Percentiles rank a stretch among this genome's conserved stretches.
phyloP scores from a whole-genome alignment of 2,888 invertebrate species.

The Sycophila texana region DNA sequence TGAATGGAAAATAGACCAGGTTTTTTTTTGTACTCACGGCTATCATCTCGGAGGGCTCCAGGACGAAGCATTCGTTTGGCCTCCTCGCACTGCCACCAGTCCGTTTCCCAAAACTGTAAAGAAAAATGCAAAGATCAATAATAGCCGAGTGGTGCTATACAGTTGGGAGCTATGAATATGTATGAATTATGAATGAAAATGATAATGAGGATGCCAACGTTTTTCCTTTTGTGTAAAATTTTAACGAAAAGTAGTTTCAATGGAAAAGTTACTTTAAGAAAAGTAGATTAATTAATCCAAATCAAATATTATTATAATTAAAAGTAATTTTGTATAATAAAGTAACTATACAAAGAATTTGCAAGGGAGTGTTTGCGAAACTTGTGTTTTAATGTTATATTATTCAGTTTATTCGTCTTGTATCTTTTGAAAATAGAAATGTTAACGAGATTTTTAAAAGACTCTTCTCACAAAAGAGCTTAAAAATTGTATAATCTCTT shows the following conservation, averaged over 20 bases:
- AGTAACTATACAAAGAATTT: too few species aligned
- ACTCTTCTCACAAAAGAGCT: too few species aligned
- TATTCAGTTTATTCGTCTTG: too few species aligned
- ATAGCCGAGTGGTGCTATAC: background rate
- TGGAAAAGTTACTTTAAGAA: background rate
- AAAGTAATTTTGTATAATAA: too few species aligned
- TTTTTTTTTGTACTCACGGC: constrained; percentile 81
- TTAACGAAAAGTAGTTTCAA: background rate
- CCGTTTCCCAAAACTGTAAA: constrained; percentile 87
- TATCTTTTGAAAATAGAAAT: too few species aligned
- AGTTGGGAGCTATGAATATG: background rate
- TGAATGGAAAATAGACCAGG: constrained; percentile 28
- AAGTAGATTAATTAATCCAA: background rate
- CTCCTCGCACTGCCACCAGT: constrained; percentile 86
- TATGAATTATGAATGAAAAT: background rate
- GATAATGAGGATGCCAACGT: background rate
- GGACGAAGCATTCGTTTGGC: constrained; percentile 89
- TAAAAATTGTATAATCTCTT: too few species aligned
- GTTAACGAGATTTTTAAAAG: too few species aligned
- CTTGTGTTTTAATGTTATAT: too few species aligned
- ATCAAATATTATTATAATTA: too few species aligned
- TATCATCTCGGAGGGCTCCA: constrained; percentile 92
- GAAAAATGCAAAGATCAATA: background rate
- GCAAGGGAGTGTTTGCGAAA: too few species aligned
- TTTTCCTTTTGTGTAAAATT: background rate